A percentile compares a stretch with the other conserved stretches of the same genome.
Evolutionary conservation across 2,797 vertebrate genomes (phyloP).

Genomic region (Silurus lanzhouensis): DNA sequence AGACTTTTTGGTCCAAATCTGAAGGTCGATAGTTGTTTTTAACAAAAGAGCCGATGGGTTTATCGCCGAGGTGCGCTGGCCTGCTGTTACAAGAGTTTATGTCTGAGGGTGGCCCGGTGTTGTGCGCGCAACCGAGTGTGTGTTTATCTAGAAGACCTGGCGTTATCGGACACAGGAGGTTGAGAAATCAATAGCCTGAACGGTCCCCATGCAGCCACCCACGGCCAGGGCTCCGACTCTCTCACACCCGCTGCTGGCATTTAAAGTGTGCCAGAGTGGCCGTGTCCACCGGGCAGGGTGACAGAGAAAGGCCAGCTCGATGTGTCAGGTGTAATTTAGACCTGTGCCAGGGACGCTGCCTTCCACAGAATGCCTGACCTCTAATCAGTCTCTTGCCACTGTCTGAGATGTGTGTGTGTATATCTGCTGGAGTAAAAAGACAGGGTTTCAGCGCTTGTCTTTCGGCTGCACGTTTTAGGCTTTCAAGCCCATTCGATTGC

Average conservation of each 20-base stretch:
- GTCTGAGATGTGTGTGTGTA: background rate
- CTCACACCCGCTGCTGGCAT: constrained; percentile 39
- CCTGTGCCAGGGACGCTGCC: constrained; percentile 48
- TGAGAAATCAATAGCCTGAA: constrained; percentile 51
- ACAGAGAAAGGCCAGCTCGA: constrained; percentile 54
- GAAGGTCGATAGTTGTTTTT: constrained; percentile 68
- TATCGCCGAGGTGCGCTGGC: constrained; percentile 60
- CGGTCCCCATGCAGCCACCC: constrained; percentile 42
- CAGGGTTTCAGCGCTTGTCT: background rate
- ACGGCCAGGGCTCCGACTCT: constrained; percentile 41
- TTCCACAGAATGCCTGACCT: constrained; percentile 45
- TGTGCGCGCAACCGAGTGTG: constrained; percentile 30
- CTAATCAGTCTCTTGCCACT: constrained; percentile 44
- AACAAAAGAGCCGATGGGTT: constrained; percentile 71
- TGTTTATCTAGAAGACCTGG: constrained; percentile 47
- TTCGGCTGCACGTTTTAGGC: constrained; percentile 18
- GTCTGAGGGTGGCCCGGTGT: constrained; percentile 43
- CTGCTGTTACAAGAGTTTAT: constrained; percentile 35
- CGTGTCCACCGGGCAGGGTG: constrained; percentile 42
- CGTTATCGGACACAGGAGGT: constrained; percentile 48
- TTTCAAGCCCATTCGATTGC: constrained; percentile 29
- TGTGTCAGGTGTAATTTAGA: constrained; percentile 57
- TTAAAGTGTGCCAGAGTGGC: constrained; percentile 43
- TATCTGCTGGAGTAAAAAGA: constrained; percentile 8
- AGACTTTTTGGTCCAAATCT: constrained; percentile 33